These are phyloP conservation scores for Tyto alba DNA, from an alignment of 2,113 vertebrate genomes.

Conservation along the genomic window DNA sequence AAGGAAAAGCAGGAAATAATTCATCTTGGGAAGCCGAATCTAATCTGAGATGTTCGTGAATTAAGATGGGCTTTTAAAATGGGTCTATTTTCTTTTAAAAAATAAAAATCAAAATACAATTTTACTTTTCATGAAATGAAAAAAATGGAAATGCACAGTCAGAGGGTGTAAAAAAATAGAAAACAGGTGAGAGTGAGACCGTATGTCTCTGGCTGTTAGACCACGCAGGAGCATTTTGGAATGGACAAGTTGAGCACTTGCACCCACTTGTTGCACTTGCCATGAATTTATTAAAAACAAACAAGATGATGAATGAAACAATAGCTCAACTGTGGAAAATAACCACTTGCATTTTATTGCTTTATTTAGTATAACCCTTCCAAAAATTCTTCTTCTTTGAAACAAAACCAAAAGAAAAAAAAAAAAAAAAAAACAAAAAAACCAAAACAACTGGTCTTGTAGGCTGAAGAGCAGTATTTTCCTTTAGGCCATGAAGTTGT, in stretches of 20 bases:
- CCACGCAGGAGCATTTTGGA: not conserved
- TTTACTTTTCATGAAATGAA: not conserved
- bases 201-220: not conserved
- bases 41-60: not conserved
- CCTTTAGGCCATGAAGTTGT: not conserved
- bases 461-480: not conserved
- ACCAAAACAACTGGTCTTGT: not conserved
- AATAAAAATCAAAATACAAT: not conserved
- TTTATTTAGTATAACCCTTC: not conserved
- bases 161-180: not conserved
- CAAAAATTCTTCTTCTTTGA: not conserved
- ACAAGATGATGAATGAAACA: not conserved
- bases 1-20: constrained; percentile 72
- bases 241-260: not conserved
- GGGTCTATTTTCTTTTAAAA: not conserved
- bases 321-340: not conserved
- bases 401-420: not conserved
- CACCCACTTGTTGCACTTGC: not conserved
- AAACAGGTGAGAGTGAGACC: not conserved
- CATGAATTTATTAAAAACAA: not conserved
- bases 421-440: no score
- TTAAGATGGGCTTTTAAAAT: not conserved
- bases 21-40: constrained; percentile 55
- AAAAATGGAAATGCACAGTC: not conserved
- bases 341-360: not conserved